Conservation (phyloP, 2,888 invertebrate species). For the Hypolimnas misippus region DNA sequence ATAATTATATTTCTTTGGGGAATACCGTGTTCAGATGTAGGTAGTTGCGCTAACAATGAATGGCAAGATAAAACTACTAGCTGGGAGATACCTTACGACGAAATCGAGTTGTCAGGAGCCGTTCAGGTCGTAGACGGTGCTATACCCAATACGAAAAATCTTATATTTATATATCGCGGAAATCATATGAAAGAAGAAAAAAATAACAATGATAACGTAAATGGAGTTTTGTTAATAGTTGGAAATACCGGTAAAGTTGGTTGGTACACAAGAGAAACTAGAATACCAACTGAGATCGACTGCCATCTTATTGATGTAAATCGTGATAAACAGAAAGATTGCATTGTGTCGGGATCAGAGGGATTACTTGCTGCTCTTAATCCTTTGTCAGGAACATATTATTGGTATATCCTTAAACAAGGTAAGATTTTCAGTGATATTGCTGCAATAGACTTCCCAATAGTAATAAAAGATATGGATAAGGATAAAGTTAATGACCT, state of each 20-base stretch:
- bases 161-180: conserved; percentile 89
- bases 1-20: conserved; percentile 90
- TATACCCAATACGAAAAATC: conserved; percentile 86
- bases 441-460: conserved; percentile 86
- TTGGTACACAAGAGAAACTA: conserved; percentile 88
- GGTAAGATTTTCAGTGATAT: conserved; percentile 79
- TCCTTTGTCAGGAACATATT: conserved; percentile 80
- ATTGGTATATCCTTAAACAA: conserved; percentile 84
- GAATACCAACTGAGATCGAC: conserved; percentile 88
- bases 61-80: conserved; percentile 85
- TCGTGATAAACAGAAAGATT: conserved; percentile 88
- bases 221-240: conserved; percentile 88
- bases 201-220: conserved; percentile 75
- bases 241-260: conserved; percentile 88
- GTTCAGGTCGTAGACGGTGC: conserved; percentile 88
- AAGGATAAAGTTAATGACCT: conserved; percentile 89
- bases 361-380: conserved; percentile 84
- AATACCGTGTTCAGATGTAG: conserved; percentile 88
- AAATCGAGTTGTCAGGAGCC: conserved; percentile 87
- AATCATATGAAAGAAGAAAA: conserved; percentile 84
- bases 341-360: conserved; percentile 88
- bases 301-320: conserved; percentile 90
- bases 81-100: conserved; percentile 88
- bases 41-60: conserved; percentile 85
- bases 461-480: conserved; percentile 89